Evolutionary conservation across 1,140 invertebrate species (phyloP), one percentile per base, ranked within the genome.

Genomic region (Euura saliciscinereae): DNA sequence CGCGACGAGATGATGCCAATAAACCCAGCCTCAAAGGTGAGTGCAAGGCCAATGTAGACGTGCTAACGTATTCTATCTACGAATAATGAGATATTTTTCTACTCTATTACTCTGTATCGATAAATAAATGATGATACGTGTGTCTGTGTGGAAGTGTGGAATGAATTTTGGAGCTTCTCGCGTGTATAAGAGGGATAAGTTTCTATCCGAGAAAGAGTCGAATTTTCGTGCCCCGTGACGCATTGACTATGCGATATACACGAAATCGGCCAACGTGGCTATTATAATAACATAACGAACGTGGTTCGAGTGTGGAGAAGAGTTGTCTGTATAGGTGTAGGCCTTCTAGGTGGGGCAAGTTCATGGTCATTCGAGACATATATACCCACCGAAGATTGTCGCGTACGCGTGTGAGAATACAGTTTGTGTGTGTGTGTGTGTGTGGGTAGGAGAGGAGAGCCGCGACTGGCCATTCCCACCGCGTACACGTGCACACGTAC

Each of bases 11-110:
- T 11, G 86, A 88, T 74, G 78, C 88, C 13, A 91, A 90, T 76
- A 90, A 91, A 78, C 91, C 91, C 45, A 91, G 88, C 80, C 86
- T 92, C 59, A 85, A 86, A 88, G 89, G 88, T 89, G 77, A 84
- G 78, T 72, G 45, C 44, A 72, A 44, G 28, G 28, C 28, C 28
- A 28, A 28, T 28, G 28, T 28, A 28, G 28, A 28, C 28, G 28
- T 28, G 28, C 28, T 28, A 28, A 28, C 28, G 28, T 28, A 28
- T 28, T 1, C 28, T 28, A 28, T 28, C 28, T 28, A 28, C 28
- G 28, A 28, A 28, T 1, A 1, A 28, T 28, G 28, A 0, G 28
- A 28, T 28, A 28, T 28, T 28, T 28, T 28, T 28, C 0, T 28
- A 28, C 28, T 28, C 28, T 28, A 28, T 28, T 28, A 28, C 28